Base-by-base conservation (phyloP, 2,797 vertebrate genomes). In the Morelia viridis region DNA sequence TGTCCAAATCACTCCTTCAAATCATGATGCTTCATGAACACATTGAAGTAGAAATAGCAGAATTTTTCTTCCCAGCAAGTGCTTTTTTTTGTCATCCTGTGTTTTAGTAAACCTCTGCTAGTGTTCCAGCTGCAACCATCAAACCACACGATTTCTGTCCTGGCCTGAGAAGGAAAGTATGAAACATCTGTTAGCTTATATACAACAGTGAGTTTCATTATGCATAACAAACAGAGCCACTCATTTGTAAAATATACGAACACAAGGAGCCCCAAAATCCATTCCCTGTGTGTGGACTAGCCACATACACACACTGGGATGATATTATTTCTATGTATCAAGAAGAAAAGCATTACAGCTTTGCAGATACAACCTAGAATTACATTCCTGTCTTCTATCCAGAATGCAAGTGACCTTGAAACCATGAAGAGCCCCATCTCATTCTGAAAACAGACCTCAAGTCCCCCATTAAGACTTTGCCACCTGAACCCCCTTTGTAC, bases 121-220 rank as follows among this genome's bases (percentile, higher is more conserved):
- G 93, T 94, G 93, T 96, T 93, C 94, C 56, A 90, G 90, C 93
- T 90, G 91, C 93, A 94, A 94, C 95, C 93, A 91, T 94, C 95
- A 95, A 5, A 96, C 94, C 94, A 96, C 95, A 87, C 94, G 57
- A 56, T 53, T 95, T 96, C 95, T 95, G 96, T 94, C 94, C 95
- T 93, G 92, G 94, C 95, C 96, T 94, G 96, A 94, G 80, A 95
- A 97, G 96, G 89, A 95, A 96, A 96, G 95, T 93, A 95, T 96
- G 11, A 93, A 93, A 91, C 76, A 84, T 89, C 89, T 60, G 28
- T 96, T 93, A 96, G 94, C 94, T 92, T 57, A 85, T 88, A n/a
- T 65, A 0, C 19, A 86, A 92, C 91, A 95, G 92, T 85, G 1
- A 41, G 35, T 28, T 31, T n/a, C 0, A 61, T 88, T 9, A n/a